phyloP scores from a whole-genome alignment of 2,797 vertebrate species.

The Petrocephalus schoutedeni region DNA sequence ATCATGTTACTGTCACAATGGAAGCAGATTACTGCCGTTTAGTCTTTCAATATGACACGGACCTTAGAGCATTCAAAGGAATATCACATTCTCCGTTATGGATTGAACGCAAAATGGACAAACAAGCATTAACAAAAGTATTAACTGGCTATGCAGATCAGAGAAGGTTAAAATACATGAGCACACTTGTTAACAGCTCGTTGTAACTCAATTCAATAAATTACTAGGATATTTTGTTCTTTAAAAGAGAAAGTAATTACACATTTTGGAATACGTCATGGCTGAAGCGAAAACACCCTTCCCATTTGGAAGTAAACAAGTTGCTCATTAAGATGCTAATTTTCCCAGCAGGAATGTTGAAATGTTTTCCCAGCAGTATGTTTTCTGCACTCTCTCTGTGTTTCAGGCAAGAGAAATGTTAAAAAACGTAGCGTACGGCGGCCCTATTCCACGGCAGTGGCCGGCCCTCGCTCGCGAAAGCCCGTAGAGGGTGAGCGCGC shows the following conservation, averaged over 20 bases:
- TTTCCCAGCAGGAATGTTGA: conserved; percentile 44
- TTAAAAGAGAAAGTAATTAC: conserved; percentile 51
- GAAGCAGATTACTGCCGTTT: background rate
- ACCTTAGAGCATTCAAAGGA: background rate
- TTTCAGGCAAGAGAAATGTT: conserved; percentile 1
- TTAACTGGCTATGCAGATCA: background rate
- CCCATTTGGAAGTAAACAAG: conserved; percentile 54
- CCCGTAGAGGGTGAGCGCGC: background rate
- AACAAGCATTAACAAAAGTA: background rate
- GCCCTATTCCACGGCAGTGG: background rate
- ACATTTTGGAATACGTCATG: conserved; percentile 44
- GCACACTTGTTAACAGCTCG: background rate
- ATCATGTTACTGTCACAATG: background rate
- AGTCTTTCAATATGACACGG: background rate
- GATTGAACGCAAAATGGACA: background rate
- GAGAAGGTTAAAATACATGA: too few relatives aligned
- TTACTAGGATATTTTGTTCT: conserved; percentile 39
- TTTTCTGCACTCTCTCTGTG: background rate
- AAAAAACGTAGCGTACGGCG: conserved; percentile 34
- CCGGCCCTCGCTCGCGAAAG: background rate
- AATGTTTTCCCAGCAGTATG: conserved; percentile 40
- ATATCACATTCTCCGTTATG: background rate
- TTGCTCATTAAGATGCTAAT: conserved; percentile 47
- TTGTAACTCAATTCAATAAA: conserved; percentile 26
- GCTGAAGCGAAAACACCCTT: conserved; percentile 34